Percentiles rank a stretch among this genome's conserved stretches.
phyloP scores from a whole-genome alignment of 1,140 invertebrate species.

The Atta cephalotes region DNA sequence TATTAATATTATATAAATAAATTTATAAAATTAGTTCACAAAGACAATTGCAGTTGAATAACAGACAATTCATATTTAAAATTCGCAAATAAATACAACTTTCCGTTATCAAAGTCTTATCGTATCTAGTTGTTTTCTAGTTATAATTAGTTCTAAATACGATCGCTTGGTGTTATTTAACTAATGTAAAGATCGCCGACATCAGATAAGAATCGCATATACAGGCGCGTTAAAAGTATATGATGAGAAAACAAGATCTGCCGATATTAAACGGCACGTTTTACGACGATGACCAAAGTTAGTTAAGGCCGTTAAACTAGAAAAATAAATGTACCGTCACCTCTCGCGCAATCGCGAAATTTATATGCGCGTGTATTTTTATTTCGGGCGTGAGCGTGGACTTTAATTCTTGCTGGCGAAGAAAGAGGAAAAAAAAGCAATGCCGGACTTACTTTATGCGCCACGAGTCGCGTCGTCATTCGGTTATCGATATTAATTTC shows the following conservation, averaged over 20 bases:
- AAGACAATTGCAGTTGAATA: background rate
- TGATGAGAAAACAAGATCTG: background rate
- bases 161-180: constrained; percentile 5
- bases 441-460: constrained; percentile 12
- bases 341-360: constrained; percentile 40
- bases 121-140: background rate
- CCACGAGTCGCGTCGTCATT: background rate
- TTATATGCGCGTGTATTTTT: constrained; percentile 3
- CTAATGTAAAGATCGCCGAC: constrained; percentile 29
- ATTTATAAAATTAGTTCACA: background rate
- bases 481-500: constrained; percentile 59
- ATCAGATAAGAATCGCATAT: background rate
- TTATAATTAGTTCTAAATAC: constrained; percentile 9
- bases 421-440: background rate
- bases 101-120: background rate
- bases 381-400: background rate
- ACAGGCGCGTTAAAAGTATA: background rate
- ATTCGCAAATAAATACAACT: background rate
- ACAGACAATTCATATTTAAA: background rate
- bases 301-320: constrained; percentile 22
- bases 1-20: too few relatives aligned
- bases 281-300: constrained; percentile 19
- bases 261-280: constrained; percentile 2
- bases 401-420: background rate
- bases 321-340: background rate